These are phyloP conservation scores for Agrochola lychnidis DNA, from an alignment of 2,888 invertebrate species.

Conservation along the genomic window DNA sequence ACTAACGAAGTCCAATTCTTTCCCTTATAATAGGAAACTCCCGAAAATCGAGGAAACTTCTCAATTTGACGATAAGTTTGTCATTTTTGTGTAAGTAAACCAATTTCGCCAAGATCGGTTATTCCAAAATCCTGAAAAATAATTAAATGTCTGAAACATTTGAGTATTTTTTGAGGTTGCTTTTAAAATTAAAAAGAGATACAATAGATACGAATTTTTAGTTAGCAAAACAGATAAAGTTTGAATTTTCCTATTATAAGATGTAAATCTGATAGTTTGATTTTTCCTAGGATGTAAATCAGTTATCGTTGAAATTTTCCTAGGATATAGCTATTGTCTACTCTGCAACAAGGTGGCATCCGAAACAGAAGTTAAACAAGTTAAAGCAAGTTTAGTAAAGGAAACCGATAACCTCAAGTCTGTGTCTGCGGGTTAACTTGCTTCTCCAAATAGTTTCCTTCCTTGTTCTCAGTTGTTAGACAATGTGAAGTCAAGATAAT, in stretches of 20 bases:
- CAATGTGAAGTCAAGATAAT: neutral
- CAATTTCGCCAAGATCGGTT: neutral
- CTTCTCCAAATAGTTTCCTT: neutral
- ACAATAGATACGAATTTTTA: neutral
- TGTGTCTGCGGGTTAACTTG: neutral
- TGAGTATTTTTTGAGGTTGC: neutral
- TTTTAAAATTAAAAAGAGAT: neutral
- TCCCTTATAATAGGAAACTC: conserved; percentile 1
- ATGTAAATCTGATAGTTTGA: too few species aligned
- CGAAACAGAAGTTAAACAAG: conserved; percentile 17
- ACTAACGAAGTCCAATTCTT: conserved; percentile 26
- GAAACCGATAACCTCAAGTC: conserved; percentile 9
- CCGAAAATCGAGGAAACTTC: conserved; percentile 13
- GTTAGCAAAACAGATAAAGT: neutral
- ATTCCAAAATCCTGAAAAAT: neutral
- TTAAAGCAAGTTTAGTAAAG: conserved; percentile 9
- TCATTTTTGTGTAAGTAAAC: neutral
- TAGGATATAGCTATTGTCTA: neutral
- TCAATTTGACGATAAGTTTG: neutral
- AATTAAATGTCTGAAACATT: neutral
- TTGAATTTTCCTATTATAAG: neutral
- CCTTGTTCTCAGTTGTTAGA: neutral
- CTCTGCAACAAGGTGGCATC: too few species aligned
- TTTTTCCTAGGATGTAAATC: neutral
- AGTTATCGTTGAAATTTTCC: neutral